Evolutionary conservation across 2,888 invertebrate genomes (phyloP).

Genomic region (Pyrgus malvae): DNA sequence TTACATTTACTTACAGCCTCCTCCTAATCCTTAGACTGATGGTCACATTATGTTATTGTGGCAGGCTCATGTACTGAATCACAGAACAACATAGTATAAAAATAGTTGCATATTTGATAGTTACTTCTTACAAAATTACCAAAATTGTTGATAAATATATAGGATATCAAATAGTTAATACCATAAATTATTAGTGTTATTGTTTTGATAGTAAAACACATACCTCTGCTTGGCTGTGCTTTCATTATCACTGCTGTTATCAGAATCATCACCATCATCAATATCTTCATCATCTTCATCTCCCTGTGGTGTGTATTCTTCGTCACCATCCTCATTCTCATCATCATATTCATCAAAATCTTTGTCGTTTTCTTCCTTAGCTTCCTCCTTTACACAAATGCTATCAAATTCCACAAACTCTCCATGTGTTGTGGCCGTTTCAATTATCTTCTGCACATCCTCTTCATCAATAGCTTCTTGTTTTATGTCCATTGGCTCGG

Average conservation of each 20-base stretch:
- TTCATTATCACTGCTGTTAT: constrained; percentile 20
- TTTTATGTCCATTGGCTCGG: constrained; percentile 37
- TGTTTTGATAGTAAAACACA: too few species aligned
- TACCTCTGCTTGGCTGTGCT: neutral
- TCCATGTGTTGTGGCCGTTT: constrained; percentile 46
- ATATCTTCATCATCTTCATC: constrained; percentile 26
- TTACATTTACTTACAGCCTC: too few species aligned
- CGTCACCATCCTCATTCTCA: constrained; percentile 21
- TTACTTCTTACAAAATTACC: too few species aligned
- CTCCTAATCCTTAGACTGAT: too few species aligned
- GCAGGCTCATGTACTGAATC: too few species aligned
- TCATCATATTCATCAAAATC: constrained; percentile 11
- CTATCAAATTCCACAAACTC: constrained; percentile 37
- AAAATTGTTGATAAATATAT: too few species aligned
- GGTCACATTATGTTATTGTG: too few species aligned
- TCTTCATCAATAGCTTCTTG: constrained; percentile 39
- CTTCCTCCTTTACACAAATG: constrained; percentile 23
- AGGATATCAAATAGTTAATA: too few species aligned
- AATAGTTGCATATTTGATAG: too few species aligned
- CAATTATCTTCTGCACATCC: constrained; percentile 44
- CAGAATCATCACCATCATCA: constrained; percentile 13
- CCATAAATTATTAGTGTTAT: neutral
- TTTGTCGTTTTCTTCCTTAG: constrained; percentile 10
- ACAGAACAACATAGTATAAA: too few species aligned
- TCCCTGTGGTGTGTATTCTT: constrained; percentile 31